phyloP scores from a whole-genome alignment of 2,797 vertebrate species.

The Pangasius macronema region DNA sequence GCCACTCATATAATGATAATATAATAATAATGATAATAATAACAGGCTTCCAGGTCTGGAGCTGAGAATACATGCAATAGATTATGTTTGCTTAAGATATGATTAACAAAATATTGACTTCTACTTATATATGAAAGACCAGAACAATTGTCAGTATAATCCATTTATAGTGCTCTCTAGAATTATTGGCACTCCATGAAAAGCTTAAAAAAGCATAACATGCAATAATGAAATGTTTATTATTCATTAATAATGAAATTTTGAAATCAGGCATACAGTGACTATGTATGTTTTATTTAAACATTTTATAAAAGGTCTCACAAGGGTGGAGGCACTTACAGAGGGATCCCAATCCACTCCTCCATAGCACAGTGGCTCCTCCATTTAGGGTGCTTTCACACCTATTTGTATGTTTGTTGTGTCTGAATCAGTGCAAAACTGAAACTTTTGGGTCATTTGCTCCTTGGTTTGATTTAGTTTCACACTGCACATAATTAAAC shows the following conservation, averaged over 20 bases:
- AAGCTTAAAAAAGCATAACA: background rate
- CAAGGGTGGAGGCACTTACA: background rate
- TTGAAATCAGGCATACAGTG: background rate
- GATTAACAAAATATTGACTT: background rate
- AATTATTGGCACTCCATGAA: background rate
- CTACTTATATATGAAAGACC: background rate
- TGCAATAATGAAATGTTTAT: background rate
- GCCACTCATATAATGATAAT: no score
- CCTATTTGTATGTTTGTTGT: background rate
- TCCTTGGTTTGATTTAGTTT: background rate
- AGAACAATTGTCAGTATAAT: background rate
- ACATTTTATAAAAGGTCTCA: background rate
- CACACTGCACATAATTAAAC: background rate
- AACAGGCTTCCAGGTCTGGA: background rate
- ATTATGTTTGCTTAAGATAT: background rate
- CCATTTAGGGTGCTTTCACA: background rate
- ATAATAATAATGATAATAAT: no score
- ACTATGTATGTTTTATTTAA: background rate
- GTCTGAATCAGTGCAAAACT: background rate
- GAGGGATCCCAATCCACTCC: background rate
- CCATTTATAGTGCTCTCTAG: background rate
- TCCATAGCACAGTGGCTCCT: background rate
- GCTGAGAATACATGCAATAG: background rate
- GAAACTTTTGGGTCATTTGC: background rate
- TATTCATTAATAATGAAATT: background rate